Percentiles rank a stretch among this genome's conserved stretches.
These are phyloP conservation scores for Ptychochromis oligacanthus DNA, from an alignment of 2,113 vertebrate species.

Conservation along the genomic window DNA sequence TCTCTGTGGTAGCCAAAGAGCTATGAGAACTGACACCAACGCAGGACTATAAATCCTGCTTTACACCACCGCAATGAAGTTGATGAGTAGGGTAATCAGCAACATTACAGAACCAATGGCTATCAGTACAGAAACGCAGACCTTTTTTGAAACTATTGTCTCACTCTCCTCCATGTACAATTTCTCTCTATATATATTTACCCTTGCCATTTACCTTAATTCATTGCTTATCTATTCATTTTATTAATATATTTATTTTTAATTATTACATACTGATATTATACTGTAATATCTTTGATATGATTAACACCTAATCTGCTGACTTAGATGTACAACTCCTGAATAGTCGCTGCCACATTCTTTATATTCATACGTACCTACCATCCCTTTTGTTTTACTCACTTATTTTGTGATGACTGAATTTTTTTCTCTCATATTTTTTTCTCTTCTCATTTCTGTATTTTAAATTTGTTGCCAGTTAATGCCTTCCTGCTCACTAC, in stretches of 20 bases:
- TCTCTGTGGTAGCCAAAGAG: not conserved
- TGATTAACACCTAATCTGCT: not conserved
- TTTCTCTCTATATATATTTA: not conserved
- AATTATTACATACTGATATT: not conserved
- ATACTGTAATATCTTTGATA: not conserved
- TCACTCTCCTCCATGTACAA: not conserved
- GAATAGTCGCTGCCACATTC: not conserved
- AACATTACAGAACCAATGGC: not conserved
- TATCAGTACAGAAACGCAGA: not conserved
- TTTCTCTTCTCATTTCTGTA: not conserved
- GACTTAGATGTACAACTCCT: not conserved
- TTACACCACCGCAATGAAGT: not conserved
- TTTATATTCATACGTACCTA: not conserved
- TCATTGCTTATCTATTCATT: not conserved
- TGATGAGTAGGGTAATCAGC: not conserved
- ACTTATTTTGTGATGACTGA: rapidly evolving
- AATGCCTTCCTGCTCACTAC: not conserved
- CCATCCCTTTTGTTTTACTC: too few species aligned
- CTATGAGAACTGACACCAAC: not conserved
- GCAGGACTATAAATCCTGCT: not conserved
- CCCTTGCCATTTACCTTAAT: not conserved
- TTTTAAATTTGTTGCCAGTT: not conserved
- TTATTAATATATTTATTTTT: not conserved
- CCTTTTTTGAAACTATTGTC: not conserved
- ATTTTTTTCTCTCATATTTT: too few species aligned